phyloP scores from a whole-genome alignment of 2,113 vertebrate species.

The Sinocyclocheilus anshuiensis region DNA sequence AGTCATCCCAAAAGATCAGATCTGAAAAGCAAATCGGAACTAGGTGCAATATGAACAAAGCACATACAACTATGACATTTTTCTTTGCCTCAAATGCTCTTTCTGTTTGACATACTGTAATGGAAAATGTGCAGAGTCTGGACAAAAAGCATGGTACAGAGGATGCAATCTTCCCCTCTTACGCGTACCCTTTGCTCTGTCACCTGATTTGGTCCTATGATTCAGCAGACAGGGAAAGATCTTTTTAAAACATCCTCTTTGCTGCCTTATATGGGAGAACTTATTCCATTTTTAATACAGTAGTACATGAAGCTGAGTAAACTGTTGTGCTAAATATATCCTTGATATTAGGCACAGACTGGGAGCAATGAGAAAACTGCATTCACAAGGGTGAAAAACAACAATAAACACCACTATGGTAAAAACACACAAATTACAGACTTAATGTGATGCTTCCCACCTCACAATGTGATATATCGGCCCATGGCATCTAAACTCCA shows the following conservation, averaged over 20 bases:
- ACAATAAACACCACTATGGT: background rate
- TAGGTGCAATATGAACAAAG: background rate
- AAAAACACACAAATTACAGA: background rate
- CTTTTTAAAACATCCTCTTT: background rate
- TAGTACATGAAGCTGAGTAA: background rate
- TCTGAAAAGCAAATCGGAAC: background rate
- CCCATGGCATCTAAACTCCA: conserved; percentile 21
- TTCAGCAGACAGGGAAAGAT: background rate
- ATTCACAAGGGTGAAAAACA: background rate
- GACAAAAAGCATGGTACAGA: background rate
- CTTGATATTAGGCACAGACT: background rate
- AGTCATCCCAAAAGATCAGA: background rate
- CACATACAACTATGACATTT: background rate
- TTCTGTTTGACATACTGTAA: background rate
- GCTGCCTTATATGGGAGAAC: background rate
- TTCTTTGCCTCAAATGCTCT: background rate
- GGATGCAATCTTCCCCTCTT: background rate
- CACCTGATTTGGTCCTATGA: conserved; percentile 4
- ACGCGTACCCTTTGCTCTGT: background rate
- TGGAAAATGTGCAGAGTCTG: background rate
- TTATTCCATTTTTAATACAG: background rate
- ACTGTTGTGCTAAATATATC: conserved; percentile 3
- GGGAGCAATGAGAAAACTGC: background rate
- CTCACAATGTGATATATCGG: background rate
- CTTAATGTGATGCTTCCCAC: background rate